These are phyloP conservation scores for Coelinius sp. DNA, from an alignment of 2,888 invertebrate species.

Conservation along the genomic window DNA sequence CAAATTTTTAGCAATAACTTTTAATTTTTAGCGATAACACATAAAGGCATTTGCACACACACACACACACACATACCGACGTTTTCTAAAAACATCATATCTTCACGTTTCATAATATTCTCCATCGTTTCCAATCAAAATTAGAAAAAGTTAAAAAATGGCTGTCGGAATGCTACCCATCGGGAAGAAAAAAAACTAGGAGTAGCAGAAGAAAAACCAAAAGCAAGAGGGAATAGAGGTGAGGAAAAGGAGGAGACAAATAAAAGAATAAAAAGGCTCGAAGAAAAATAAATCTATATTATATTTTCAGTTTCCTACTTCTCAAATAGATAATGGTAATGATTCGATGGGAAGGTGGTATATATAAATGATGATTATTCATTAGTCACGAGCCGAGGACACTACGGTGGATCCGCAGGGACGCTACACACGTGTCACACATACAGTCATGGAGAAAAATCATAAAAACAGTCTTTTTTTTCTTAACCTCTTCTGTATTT, in stretches of 20 bases:
- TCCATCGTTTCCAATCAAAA: too few species aligned
- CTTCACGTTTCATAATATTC: too few species aligned
- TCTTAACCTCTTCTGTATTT: neutral
- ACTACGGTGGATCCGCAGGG: neutral
- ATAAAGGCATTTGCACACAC: too few species aligned
- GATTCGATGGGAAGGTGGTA: slow-evolving; percentile 2
- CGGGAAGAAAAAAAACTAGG: slow-evolving; percentile 27
- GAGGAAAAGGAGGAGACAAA: neutral
- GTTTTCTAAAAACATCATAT: too few species aligned
- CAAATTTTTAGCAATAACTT: too few species aligned
- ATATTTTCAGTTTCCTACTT: neutral
- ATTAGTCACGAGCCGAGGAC: slow-evolving; percentile 13
- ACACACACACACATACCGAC: too few species aligned
- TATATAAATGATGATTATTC: slow-evolving; percentile 19
- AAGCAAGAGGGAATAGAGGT: slow-evolving; percentile 12
- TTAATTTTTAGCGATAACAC: too few species aligned
- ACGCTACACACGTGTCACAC: slow-evolving; percentile 11
- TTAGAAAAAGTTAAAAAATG: too few species aligned
- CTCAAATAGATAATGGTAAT: slow-evolving; percentile 12
- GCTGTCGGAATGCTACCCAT: too few species aligned
- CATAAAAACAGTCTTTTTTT: neutral
- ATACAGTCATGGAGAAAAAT: neutral
- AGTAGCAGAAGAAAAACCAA: slow-evolving; percentile 29
- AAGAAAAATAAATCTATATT: neutral
- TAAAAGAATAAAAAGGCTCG: neutral